Base-by-base conservation (phyloP, 1,140 invertebrate genomes). In the Monochamus saltuarius region DNA sequence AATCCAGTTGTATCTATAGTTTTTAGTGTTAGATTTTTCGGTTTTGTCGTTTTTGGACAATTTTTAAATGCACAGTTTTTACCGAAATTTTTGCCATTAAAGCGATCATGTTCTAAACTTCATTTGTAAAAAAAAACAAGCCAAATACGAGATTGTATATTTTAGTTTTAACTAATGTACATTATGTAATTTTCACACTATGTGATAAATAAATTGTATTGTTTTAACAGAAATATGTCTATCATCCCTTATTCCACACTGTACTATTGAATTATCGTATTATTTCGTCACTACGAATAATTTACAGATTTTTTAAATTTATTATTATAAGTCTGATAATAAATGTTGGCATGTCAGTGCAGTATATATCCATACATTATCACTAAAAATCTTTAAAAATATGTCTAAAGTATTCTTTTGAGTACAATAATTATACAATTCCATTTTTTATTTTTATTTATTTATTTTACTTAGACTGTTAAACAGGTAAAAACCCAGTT, bases 151-250 rank as follows among this genome's bases (percentile, higher is more conserved):
- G 43, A 57, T 51, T 66, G 60, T 62, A 62, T 49, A 66, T 66
- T 62, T 46, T 49, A 47, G 17, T 52, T 57, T 8, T 42, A 42
- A 35, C 39, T 37, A 47, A 53, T 61, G 63, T 65, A 65, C 34
- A 65, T 58, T 35, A 63, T 63, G 61, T 64, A 59, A 59, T 60
- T 29, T 64, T 64, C 62, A 64, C 62, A 64, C 60, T 45, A 60
- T 60, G 59, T 60, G 59, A 64, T 64, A 58, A 59, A 60, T 60
- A 64, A 45, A 64, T 38, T 38, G 14, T 50, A 58, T 58, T 58
- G 56, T 58, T 58, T 58, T 58, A 35, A 50, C 37, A 42, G n/a
- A 42, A 42, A 13, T 4, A 2, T 2, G n/a, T 42, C 16, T 16
- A 2, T 13, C 7, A 13, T 42, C 16, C 2, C 2, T 7, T 42